phyloP scores from a whole-genome alignment of 2,888 invertebrate genomes.

The Chymomyza caudatula region DNA sequence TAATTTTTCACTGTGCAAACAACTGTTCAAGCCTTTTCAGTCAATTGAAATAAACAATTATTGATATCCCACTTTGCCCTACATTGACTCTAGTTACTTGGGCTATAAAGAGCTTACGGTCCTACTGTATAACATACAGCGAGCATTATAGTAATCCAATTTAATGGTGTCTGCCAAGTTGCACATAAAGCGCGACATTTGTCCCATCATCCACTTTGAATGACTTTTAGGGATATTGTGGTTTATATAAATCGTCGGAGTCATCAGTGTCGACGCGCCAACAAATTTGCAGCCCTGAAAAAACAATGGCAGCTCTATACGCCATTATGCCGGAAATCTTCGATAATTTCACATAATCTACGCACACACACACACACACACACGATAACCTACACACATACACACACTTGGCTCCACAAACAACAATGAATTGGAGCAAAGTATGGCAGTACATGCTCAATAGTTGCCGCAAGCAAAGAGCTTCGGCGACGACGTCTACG shows the following conservation, averaged over 20 bases:
- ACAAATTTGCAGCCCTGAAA: conserved; percentile 55
- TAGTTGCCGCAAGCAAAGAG: conserved; percentile 12
- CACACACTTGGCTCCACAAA: conserved; percentile 10
- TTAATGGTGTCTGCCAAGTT: conserved; percentile 18
- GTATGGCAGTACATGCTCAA: conserved; percentile 34
- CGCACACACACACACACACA: conserved; percentile 19
- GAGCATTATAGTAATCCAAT: conserved; percentile 32
- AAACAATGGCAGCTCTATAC: conserved; percentile 60
- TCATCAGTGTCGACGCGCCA: conserved; percentile 41
- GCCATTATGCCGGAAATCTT: conserved; percentile 64
- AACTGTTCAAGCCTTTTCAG: neutral
- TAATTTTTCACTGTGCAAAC: too few relatives aligned
- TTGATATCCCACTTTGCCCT: neutral
- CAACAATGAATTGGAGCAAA: neutral
- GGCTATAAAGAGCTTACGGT: conserved; percentile 23
- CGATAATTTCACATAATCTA: conserved; percentile 69
- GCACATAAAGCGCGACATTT: neutral
- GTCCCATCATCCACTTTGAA: conserved; percentile 4
- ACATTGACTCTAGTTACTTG: neutral
- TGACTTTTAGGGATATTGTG: conserved; percentile 26
- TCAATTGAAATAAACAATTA: neutral
- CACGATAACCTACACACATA: conserved; percentile 6
- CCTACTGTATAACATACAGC: conserved; percentile 27
- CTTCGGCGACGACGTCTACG: conserved; percentile 31
- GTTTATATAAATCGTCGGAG: conserved; percentile 20